Base-by-base conservation (phyloP, 2,888 invertebrate genomes). In the Cerastis rubricosa region DNA sequence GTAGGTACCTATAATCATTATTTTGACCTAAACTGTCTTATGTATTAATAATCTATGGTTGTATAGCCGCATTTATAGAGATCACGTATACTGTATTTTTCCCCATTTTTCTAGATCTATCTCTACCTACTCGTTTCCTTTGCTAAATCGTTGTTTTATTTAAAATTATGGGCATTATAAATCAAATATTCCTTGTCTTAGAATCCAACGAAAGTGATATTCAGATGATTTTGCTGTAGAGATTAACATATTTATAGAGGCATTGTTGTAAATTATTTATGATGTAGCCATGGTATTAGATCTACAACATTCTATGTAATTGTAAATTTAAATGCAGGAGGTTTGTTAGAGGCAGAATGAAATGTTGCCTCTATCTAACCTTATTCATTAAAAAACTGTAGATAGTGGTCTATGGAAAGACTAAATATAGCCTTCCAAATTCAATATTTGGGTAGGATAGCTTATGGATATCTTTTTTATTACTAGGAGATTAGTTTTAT, bases 241-340 rank as follows among this genome's bases (percentile, higher is more conserved):
- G 5, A 74, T 86, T 74, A 79, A 22, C 86, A 84, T 84, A 86
- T 84, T 86, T 66, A 86, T 79, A 71, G 49, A 66, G 74, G 51
- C 0, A 29, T 57, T 74, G 19, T 64, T 59, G 65, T 84, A 74
- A 84, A 84, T 84, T 54, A 84, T 83, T 54, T 79, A 84, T 84
- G 66, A 74, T 54, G n/a, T n/a, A 74, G 59, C 35, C 49, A 72
- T 63, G 51, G 49, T 57, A 22, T 49, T 59, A 70, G 40, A 69
- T 77, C 6, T 43, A 59, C 57, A 73, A 68, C 49, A 12, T 61
- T 57, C 17, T 29, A 65, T 74, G 25, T 40, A 54, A 71, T 68
- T 65, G 29, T 19, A 8, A 59, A 73, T 66, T 19, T 29, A 29
- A 29, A 69, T 70, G 49, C 8, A 45, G n/a, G 47, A 61, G 85